A percentile compares a stretch with the other conserved stretches of the same genome.
Evolutionary conservation across 1,140 invertebrate genomes (phyloP).

Genomic region (Gonioctena quinquepunctata): DNA sequence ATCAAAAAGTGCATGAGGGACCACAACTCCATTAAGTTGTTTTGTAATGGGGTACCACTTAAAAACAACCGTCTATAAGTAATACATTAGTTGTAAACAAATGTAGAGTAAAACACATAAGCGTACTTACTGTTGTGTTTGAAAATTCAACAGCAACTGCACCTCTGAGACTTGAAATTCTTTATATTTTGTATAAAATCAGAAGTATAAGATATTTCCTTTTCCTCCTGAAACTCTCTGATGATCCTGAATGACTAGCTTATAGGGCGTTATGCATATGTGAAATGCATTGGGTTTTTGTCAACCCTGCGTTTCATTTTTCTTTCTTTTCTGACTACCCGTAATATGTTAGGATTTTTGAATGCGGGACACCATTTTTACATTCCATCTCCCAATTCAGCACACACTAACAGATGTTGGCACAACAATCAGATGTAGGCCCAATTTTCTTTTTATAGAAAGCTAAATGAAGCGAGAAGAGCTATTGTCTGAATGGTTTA

Average conservation of each 20-base stretch:
- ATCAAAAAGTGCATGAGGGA: slow-evolving; percentile 99
- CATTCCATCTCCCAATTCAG: slow-evolving; percentile 99
- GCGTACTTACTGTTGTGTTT: slow-evolving; percentile 78
- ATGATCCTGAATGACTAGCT: slow-evolving; percentile 98
- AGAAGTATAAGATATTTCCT: slow-evolving; percentile 98
- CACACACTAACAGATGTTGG: slow-evolving; percentile 99
- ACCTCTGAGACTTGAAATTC: slow-evolving; percentile 99
- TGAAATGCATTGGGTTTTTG: slow-evolving; percentile 99
- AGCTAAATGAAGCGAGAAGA: slow-evolving; percentile 93
- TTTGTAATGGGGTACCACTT: slow-evolving; percentile 98
- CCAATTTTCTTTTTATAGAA: slow-evolving; percentile 93
- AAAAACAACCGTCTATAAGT: slow-evolving; percentile 82
- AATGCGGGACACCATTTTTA: slow-evolving; percentile 99
- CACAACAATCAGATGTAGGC: slow-evolving; percentile 98
- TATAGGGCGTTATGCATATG: slow-evolving; percentile 99
- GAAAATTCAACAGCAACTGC: slow-evolving; percentile 97
- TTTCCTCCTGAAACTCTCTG: slow-evolving; percentile 95
- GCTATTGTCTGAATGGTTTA: slow-evolving; percentile 99
- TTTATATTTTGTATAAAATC: slow-evolving; percentile 99
- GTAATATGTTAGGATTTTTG: slow-evolving; percentile 99
- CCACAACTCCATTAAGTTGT: slow-evolving; percentile 99
- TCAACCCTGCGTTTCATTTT: slow-evolving; percentile 97
- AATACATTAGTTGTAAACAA: background rate
- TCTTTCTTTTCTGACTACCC: slow-evolving; percentile 95
- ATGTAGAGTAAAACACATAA: background rate